phyloP scores from a whole-genome alignment of 2,888 invertebrate genomes.

The Chesias legatella region DNA sequence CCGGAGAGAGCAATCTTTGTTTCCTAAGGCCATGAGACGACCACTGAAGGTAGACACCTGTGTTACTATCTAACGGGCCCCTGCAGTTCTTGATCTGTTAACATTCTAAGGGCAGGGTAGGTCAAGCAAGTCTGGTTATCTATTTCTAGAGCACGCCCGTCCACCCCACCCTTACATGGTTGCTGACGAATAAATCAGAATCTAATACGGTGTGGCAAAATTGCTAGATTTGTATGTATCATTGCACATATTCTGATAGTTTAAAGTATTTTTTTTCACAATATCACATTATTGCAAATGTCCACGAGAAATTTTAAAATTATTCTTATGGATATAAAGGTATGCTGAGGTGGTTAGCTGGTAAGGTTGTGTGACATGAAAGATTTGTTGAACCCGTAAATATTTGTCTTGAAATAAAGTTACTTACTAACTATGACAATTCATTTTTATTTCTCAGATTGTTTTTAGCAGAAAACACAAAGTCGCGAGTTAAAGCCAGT shows the following conservation, averaged over 20 bases:
- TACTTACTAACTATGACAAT: no score
- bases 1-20: conserved; percentile 74
- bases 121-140: conserved; percentile 45
- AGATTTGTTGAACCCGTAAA: no score
- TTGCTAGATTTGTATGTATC: conserved; percentile 68
- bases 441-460: no score
- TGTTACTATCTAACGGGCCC: conserved; percentile 31
- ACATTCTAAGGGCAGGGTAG: conserved; percentile 35
- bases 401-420: no score
- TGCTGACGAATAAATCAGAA: conserved; percentile 72
- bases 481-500: no score
- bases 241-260: conserved; percentile 54
- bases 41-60: conserved; percentile 52
- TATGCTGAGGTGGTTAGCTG: no score
- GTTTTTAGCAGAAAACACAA: no score
- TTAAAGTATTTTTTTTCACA: not conserved
- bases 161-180: conserved; percentile 68
- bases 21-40: conserved; percentile 68
- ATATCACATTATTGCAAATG: no score
- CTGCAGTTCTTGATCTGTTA: conserved; percentile 2
- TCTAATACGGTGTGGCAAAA: conserved; percentile 69
- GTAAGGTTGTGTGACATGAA: no score
- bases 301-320: no score
- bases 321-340: no score
- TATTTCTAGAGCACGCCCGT: conserved; percentile 54